Evolutionary conservation across 2,113 vertebrate species (phyloP).

Genomic region (Lophotis ruficrista): DNA sequence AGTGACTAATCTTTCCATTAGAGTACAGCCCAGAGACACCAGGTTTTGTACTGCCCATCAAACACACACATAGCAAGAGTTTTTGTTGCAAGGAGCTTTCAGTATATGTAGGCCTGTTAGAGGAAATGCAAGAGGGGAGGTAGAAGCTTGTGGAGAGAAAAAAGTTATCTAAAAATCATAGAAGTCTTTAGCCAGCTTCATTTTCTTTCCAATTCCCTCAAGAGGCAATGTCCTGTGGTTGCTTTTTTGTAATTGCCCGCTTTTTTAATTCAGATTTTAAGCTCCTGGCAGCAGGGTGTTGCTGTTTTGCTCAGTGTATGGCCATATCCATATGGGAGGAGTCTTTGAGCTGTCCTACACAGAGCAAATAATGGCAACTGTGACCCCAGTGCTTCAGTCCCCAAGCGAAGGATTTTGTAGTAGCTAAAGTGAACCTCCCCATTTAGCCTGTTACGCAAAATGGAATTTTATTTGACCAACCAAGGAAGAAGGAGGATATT

Average conservation of each 20-base stretch:
- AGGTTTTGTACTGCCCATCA: too few relatives aligned
- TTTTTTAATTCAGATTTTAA: background rate
- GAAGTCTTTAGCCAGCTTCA: background rate
- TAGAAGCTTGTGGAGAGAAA: background rate
- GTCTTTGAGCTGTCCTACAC: background rate
- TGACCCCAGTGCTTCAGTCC: background rate
- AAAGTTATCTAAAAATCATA: background rate
- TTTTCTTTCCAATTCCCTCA: background rate
- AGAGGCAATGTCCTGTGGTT: background rate
- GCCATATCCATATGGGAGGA: background rate
- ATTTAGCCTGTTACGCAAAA: background rate
- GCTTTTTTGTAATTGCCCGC: background rate
- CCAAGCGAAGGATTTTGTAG: background rate
- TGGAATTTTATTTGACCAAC: background rate
- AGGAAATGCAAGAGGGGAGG: background rate
- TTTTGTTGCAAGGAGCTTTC: background rate
- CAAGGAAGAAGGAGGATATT: background rate
- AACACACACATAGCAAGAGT: accelerated
- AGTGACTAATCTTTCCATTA: background rate
- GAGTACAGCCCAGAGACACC: background rate
- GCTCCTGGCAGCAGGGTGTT: background rate
- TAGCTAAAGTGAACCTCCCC: background rate
- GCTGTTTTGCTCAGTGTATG: background rate
- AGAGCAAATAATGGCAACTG: background rate
- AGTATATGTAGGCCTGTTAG: accelerated